Conservation (phyloP, 2,113 vertebrate genomes). For the Synodontis membranacea region DNA sequence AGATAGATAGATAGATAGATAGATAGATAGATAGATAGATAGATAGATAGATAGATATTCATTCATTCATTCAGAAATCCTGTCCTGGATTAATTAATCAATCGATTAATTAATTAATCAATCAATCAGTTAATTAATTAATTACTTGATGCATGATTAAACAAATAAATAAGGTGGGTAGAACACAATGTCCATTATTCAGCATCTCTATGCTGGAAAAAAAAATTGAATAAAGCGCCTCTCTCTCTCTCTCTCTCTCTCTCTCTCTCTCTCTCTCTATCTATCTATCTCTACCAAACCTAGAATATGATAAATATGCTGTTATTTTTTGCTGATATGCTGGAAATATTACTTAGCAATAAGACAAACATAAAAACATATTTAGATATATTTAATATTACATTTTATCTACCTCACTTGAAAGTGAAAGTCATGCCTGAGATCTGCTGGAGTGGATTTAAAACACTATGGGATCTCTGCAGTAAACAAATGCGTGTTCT, state of each 20-base stretch:
- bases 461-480: background rate
- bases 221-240: background rate
- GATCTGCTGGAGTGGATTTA: background rate
- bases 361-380: background rate
- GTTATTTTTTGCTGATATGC: constrained; percentile 4
- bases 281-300: background rate
- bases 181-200: background rate
- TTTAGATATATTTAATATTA: background rate
- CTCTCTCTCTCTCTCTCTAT: constrained; percentile 4
- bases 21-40: no score
- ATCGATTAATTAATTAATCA: no score
- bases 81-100: no score
- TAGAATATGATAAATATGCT: background rate
- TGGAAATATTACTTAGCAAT: constrained; percentile 6
- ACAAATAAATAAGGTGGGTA: background rate
- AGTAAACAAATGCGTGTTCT: background rate
- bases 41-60: no score
- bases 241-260: constrained; percentile 20
- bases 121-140: no score
- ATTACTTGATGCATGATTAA: background rate
- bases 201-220: background rate
- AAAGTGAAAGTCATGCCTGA: background rate
- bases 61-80: no score
- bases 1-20: background rate
- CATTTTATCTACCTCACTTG: background rate